Percentiles rank a stretch among this genome's conserved stretches.
Conservation (phyloP, 2,797 vertebrate species). For the Megalops cyprinoides region DNA sequence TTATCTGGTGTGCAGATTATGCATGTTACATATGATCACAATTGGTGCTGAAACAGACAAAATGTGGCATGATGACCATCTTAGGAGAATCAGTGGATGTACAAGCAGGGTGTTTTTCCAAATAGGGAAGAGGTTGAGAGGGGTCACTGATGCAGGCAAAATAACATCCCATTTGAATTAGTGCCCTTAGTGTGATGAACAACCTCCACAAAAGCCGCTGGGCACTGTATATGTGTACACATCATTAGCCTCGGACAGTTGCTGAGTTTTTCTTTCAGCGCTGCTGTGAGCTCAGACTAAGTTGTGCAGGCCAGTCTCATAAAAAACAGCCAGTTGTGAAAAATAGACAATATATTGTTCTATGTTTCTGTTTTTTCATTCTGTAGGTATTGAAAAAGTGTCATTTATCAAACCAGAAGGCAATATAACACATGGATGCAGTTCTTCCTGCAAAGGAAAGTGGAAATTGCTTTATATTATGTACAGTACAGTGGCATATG, state of each 20-base stretch:
- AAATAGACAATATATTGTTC: background rate
- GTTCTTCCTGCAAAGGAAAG: conserved; percentile 3
- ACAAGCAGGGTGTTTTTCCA: background rate
- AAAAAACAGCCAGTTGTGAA: conserved; percentile 23
- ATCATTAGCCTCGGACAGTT: conserved; percentile 41
- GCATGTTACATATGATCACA: conserved; percentile 23
- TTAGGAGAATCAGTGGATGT: conserved; percentile 5
- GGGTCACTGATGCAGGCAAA: conserved; percentile 31
- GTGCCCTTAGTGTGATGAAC: conserved; percentile 21
- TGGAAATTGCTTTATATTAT: conserved; percentile 39
- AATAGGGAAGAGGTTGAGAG: background rate
- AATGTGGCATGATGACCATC: conserved; percentile 8
- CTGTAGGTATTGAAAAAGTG: background rate
- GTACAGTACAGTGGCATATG: background rate
- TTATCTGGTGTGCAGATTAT: conserved; percentile 24
- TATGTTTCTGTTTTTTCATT: conserved; percentile 10
- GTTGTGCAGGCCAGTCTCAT: conserved; percentile 14
- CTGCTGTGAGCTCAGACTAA: conserved; percentile 30
- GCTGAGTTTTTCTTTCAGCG: conserved; percentile 28
- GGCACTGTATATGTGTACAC: conserved; percentile 30
- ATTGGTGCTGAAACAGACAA: background rate
- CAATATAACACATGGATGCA: conserved; percentile 11
- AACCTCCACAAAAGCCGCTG: conserved; percentile 25
- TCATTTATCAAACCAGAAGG: conserved; percentile 33
- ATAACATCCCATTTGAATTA: conserved; percentile 35